Conservation (phyloP, 2,113 vertebrate genomes). For the Telmatochromis bifrenatus region DNA sequence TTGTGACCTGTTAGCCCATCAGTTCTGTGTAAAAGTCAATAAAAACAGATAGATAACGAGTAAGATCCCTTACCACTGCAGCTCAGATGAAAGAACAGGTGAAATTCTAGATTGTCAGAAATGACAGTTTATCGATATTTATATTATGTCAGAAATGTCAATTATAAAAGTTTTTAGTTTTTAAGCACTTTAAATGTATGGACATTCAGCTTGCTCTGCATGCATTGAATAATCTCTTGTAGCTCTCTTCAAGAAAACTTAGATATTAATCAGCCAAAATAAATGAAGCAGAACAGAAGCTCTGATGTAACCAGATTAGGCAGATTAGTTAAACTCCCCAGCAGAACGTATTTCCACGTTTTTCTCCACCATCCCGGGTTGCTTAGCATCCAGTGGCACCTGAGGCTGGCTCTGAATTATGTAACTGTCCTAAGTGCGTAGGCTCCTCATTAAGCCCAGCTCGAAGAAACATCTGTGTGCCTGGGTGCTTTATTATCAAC, state of each 20-base stretch:
- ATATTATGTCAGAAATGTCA: background rate
- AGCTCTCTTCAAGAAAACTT: background rate
- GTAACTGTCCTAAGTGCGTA: background rate
- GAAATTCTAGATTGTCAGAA: background rate
- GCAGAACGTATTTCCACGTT: background rate
- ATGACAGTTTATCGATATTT: background rate
- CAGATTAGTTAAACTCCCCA: conserved; percentile 2
- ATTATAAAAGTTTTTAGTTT: background rate
- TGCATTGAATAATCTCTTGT: background rate
- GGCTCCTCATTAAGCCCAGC: background rate
- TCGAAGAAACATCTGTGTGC: conserved; percentile 5
- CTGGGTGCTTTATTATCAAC: background rate
- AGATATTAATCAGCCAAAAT: conserved; percentile 8
- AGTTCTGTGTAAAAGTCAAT: background rate
- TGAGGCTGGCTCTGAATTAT: conserved; percentile 9
- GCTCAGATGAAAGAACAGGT: background rate
- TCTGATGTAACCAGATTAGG: conserved; percentile 29
- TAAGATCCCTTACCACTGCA: background rate
- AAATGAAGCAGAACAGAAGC: conserved; percentile 21
- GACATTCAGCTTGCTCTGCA: background rate
- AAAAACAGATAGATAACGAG: background rate
- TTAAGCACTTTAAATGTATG: background rate
- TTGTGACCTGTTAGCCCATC: background rate
- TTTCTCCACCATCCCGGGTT: background rate
- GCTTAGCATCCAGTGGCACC: conserved; percentile 15